Evolutionary conservation across 2,797 vertebrate genomes (phyloP).

Genomic region (Sylvilagus floridanus): DNA sequence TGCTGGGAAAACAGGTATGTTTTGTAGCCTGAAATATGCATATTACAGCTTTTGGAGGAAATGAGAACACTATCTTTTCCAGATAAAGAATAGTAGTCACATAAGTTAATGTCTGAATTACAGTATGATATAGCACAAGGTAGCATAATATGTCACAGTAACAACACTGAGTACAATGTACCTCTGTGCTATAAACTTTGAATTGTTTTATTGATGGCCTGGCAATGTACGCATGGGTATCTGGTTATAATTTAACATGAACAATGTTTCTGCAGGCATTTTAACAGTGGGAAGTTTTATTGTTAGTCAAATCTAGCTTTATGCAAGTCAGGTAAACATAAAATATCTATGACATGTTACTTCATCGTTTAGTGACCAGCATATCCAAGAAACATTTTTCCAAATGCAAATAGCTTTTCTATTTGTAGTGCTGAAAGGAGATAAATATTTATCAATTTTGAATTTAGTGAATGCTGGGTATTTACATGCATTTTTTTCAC

Average conservation of each 20-base stretch:
- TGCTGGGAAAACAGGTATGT: background rate
- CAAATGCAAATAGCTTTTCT: background rate
- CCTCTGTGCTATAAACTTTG: constrained; percentile 24
- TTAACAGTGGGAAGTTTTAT: constrained; percentile 46
- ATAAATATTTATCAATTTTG: background rate
- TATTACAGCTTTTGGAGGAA: constrained; percentile 29
- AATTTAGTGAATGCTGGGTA: background rate
- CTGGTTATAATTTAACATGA: constrained; percentile 65
- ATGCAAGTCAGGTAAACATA: constrained; percentile 15
- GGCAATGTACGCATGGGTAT: background rate
- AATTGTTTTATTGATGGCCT: constrained; percentile 61
- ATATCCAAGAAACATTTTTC: background rate
- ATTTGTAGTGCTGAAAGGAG: constrained; percentile 2
- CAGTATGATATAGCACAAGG: constrained; percentile 46
- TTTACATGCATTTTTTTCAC: background rate
- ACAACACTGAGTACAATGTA: background rate
- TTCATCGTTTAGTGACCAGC: constrained; percentile 5
- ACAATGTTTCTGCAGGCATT: constrained; percentile 42
- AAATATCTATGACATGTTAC: constrained; percentile 28
- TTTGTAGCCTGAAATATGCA: constrained; percentile 54
- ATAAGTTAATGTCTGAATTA: constrained; percentile 46
- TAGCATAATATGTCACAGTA: constrained; percentile 59
- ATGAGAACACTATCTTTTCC: constrained; percentile 55
- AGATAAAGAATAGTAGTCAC: constrained; percentile 52
- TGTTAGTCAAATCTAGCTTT: constrained; percentile 58